Conservation (phyloP, 2,113 vertebrate species). For the Nerophis ophidion region DNA sequence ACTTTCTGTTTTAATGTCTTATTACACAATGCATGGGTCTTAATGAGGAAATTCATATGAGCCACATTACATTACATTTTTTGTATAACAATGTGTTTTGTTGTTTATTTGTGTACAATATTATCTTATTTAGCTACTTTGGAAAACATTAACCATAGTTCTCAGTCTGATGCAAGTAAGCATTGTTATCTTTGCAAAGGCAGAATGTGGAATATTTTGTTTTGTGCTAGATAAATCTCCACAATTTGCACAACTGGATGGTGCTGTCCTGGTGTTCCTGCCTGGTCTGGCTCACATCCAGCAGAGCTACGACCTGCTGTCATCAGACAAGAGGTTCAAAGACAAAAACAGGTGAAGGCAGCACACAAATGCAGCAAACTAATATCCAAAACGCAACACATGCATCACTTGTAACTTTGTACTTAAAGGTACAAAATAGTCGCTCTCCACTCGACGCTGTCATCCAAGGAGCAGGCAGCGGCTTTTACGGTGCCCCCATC, state of each 20-base stretch:
- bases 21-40: background rate
- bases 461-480: constrained; percentile 89
- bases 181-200: background rate
- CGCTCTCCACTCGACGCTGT: constrained; percentile 91
- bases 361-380: background rate
- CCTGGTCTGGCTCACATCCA: constrained; percentile 96
- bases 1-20: background rate
- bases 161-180: background rate
- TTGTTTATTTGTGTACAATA: too few relatives aligned
- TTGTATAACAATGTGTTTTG: too few relatives aligned
- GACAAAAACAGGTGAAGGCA: constrained; percentile 75
- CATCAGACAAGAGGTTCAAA: constrained; percentile 85
- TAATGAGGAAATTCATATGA: too few relatives aligned
- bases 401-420: background rate
- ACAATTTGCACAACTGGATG: constrained; percentile 82
- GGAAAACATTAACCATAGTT: too few relatives aligned
- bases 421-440: constrained; percentile 79
- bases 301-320: constrained; percentile 85
- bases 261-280: constrained; percentile 89
- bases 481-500: constrained; percentile 86
- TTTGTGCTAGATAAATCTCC: constrained; percentile 76
- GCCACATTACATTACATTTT: too few relatives aligned
- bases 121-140: too few relatives aligned
- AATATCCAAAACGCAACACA: background rate
- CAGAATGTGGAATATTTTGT: background rate